Conservation (phyloP, 1,140 invertebrate genomes). For the Trigoniulus corallinus region DNA sequence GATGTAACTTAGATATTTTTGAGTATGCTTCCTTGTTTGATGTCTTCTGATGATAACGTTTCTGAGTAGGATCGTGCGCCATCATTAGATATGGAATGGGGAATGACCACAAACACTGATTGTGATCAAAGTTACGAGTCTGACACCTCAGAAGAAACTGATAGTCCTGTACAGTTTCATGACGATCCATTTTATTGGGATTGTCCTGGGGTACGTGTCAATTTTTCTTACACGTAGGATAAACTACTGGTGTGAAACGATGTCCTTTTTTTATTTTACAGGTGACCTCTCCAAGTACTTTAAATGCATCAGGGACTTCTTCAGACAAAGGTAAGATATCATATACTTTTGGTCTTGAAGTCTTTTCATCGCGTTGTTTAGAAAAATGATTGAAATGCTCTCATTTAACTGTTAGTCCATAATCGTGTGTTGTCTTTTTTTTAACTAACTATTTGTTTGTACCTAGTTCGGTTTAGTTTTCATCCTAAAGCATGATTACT, state of each 20-base stretch:
- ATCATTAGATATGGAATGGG: conserved; percentile 52
- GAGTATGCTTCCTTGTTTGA: no score
- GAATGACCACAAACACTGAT: conserved; percentile 66
- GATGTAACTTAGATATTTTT: no score
- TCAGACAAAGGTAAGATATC: conserved; percentile 13
- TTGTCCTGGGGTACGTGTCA: conserved; percentile 7
- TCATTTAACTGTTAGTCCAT: no score
- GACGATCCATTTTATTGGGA: conserved; percentile 50
- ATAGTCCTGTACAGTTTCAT: conserved; percentile 22
- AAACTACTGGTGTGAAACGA: neutral
- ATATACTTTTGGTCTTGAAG: no score
- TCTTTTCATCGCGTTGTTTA: no score
- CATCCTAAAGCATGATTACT: conserved; percentile 8
- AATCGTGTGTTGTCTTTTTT: conserved; percentile 8
- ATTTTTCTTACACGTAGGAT: no score
- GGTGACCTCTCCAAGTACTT: neutral
- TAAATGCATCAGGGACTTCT: neutral
- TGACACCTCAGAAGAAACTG: conserved; percentile 18
- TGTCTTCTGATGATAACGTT: conserved; percentile 11
- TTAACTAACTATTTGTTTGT: no score
- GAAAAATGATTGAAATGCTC: no score
- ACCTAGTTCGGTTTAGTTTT: no score
- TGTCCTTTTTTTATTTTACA: neutral
- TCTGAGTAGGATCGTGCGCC: neutral
- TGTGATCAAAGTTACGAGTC: conserved; percentile 45